Evolutionary conservation across 1,140 invertebrate species (phyloP), one percentile per base, ranked within the genome.

Genomic region (Atta colombica): DNA sequence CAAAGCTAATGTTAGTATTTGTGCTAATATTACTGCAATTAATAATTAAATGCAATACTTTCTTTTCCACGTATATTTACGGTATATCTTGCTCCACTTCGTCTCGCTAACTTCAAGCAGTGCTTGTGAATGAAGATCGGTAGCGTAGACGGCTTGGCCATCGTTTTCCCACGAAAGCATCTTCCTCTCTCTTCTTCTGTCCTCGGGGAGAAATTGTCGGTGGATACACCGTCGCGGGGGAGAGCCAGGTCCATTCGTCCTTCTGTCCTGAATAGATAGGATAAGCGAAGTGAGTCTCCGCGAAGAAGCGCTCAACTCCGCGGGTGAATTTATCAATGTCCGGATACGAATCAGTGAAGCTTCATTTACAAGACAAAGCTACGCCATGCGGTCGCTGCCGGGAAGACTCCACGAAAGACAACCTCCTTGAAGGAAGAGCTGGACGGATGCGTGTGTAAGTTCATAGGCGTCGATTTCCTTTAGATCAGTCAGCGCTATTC

Each of bases 291-390:
- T 60, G 49, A 91, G 72, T 86, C 87, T 89, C 77, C 61, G 68
- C 81, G 88, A 68, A 85, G 88, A 90, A 86, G 75, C 88, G 88
- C 86, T 87, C 85, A 82, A 89, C 92, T 88, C 88, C 93, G 90
- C 91, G 93, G 93, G 75, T 81, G 77, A 94, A 95, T 95, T 95
- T 95, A 95, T 95, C 94, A 95, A 95, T 93, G 95, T 95, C 87
- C 85, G 94, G 94, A 95, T 94, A 95, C 94, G 95, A 94, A 95
- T 94, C 94, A 94, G 93, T 91, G 92, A 93, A 89, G 94, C 94
- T 95, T 95, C 95, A 94, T 95, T 95, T 95, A 94, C 94, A 95
- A 95, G 94, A 95, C 94, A 95, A 95, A 95, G 94, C 93, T 93
- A 78, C 77, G 92, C 93, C 92, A 94, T 93, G 93, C 92, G 93